Conservation (phyloP, 2,113 vertebrate species). For the Melanocharis versteri region DNA sequence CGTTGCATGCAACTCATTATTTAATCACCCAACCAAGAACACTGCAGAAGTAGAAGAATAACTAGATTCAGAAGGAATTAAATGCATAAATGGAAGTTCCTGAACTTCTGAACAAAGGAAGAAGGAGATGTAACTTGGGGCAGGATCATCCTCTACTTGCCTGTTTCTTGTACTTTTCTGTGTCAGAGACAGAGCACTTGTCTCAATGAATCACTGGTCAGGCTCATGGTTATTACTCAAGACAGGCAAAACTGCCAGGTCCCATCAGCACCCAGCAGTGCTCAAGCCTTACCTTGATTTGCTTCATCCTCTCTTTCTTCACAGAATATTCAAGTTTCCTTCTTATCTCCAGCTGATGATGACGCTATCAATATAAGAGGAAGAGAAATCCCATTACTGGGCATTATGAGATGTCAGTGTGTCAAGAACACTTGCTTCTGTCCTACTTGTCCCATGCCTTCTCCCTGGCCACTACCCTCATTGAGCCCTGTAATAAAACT, state of each 20-base stretch:
- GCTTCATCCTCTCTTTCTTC: conserved; percentile 74
- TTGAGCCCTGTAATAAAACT: neutral
- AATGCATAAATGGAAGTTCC: neutral
- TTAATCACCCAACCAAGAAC: neutral
- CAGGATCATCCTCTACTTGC: neutral
- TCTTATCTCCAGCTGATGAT: conserved; percentile 81
- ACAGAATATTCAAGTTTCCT: conserved; percentile 76
- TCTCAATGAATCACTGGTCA: neutral
- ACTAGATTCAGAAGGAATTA: neutral
- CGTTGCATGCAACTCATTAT: neutral
- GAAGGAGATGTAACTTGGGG: neutral
- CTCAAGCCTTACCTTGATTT: conserved; percentile 77
- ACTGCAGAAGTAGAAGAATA: neutral
- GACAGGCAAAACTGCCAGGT: neutral
- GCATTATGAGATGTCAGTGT: neutral
- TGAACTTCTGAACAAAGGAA: neutral
- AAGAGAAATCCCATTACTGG: neutral
- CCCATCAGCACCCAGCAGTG: neutral
- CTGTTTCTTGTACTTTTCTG: neutral
- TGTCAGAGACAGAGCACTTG: neutral
- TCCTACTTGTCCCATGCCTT: neutral
- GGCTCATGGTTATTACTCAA: neutral
- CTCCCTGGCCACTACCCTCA: neutral
- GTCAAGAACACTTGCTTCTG: neutral
- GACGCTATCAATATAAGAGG: conserved; percentile 63